phyloP scores from a whole-genome alignment of 2,113 vertebrate species.

The Corvus hawaiiensis region DNA sequence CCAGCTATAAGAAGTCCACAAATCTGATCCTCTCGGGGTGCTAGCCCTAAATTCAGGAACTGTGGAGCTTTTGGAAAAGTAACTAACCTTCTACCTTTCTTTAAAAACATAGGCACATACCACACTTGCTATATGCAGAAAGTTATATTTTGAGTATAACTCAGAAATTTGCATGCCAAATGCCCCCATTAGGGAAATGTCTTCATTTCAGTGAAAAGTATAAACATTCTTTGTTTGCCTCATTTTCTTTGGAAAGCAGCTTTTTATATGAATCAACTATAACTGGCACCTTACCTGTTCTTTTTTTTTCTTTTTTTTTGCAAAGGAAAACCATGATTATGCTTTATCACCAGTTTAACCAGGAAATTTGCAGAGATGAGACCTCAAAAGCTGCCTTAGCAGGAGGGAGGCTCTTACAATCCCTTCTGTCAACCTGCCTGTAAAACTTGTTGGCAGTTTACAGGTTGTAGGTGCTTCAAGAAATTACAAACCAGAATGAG shows the following conservation, averaged over 20 bases:
- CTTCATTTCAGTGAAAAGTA: not conserved
- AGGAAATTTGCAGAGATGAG: not conserved
- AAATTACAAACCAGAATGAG: not conserved
- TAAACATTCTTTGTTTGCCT: not conserved
- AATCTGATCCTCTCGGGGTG: not conserved
- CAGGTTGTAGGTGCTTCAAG: not conserved
- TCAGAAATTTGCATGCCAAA: not conserved
- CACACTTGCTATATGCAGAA: not conserved
- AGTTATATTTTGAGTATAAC: not conserved
- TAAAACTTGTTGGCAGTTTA: not conserved
- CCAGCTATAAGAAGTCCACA: accelerated
- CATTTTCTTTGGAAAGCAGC: not conserved
- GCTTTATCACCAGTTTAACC: not conserved
- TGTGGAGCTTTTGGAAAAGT: not conserved
- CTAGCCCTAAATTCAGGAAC: not conserved
- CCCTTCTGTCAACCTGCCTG: not conserved
- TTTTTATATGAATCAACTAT: not conserved
- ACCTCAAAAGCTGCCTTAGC: not conserved
- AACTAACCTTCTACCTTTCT: not conserved
- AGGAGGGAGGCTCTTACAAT: not conserved
- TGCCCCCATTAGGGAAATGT: not conserved
- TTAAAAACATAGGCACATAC: not conserved
- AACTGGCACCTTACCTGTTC: not conserved
- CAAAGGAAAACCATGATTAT: not conserved
- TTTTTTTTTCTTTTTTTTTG: not conserved